Conservation (phyloP, 2,797 vertebrate species). For the Enteromius radiatus region DNA sequence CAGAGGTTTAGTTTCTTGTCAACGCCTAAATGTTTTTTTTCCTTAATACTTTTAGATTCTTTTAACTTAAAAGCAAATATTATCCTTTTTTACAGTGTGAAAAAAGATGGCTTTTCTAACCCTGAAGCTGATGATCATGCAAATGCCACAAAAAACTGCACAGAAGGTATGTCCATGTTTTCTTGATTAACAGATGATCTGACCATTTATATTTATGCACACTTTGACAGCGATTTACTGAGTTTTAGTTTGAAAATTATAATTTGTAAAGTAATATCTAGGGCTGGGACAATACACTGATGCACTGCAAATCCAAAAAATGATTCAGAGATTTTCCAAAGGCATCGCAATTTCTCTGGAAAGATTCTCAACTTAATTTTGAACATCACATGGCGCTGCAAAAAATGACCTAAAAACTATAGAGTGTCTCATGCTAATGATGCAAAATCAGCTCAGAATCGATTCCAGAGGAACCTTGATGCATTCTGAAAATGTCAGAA, state of each 20-base stretch:
- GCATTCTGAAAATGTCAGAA: too few relatives aligned
- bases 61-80: neutral
- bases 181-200: neutral
- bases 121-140: conserved; percentile 64
- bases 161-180: conserved; percentile 68
- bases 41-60: neutral
- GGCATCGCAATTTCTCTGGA: too few relatives aligned
- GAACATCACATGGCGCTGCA: too few relatives aligned
- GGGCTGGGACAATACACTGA: too few relatives aligned
- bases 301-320: too few relatives aligned
- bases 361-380: too few relatives aligned
- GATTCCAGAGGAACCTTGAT: too few relatives aligned
- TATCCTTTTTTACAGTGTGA: conserved; percentile 66
- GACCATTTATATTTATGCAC: neutral
- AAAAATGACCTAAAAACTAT: too few relatives aligned
- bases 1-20: conserved; percentile 25
- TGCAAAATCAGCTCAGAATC: too few relatives aligned
- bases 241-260: neutral
- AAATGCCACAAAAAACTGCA: conserved; percentile 67
- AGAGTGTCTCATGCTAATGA: too few relatives aligned
- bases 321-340: too few relatives aligned
- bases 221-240: neutral
- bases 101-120: conserved; percentile 68
- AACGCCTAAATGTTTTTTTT: neutral
- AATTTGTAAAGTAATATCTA: neutral